These are phyloP conservation scores for Drymodes brunneopygia DNA, from an alignment of 2,113 vertebrate species.

Conservation along the genomic window DNA sequence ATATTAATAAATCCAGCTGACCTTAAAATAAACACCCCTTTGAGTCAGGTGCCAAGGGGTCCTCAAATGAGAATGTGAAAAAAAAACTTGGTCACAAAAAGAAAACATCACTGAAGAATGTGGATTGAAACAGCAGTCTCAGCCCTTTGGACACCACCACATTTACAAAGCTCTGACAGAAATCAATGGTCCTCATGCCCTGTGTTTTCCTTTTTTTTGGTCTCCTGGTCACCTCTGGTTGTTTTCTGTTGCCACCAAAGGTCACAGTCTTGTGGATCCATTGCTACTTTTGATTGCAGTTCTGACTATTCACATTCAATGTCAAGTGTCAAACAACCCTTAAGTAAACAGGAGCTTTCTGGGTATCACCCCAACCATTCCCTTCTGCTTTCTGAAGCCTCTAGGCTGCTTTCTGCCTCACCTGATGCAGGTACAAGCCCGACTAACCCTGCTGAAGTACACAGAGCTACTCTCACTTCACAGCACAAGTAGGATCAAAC, in stretches of 20 bases:
- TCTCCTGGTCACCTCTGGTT: background rate
- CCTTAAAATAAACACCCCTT: background rate
- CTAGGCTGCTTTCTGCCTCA: background rate
- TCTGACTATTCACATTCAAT: background rate
- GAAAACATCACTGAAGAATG: background rate
- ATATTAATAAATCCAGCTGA: background rate
- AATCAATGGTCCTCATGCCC: rapidly evolving
- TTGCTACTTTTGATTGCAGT: background rate
- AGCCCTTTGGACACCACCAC: background rate
- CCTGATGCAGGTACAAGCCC: background rate
- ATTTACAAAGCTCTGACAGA: background rate
- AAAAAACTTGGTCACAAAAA: background rate
- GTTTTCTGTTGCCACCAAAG: background rate
- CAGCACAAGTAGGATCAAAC: background rate
- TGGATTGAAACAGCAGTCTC: background rate
- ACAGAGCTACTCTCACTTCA: background rate
- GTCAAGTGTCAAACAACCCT: background rate
- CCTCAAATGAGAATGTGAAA: background rate
- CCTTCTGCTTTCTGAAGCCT: background rate
- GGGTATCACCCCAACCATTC: background rate
- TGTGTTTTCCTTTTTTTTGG: background rate
- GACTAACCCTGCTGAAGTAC: background rate
- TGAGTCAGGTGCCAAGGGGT: background rate
- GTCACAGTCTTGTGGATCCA: background rate
- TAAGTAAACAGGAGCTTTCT: background rate